Base-by-base conservation (phyloP, 2,797 vertebrate genomes). In the Microhierax caerulescens region DNA sequence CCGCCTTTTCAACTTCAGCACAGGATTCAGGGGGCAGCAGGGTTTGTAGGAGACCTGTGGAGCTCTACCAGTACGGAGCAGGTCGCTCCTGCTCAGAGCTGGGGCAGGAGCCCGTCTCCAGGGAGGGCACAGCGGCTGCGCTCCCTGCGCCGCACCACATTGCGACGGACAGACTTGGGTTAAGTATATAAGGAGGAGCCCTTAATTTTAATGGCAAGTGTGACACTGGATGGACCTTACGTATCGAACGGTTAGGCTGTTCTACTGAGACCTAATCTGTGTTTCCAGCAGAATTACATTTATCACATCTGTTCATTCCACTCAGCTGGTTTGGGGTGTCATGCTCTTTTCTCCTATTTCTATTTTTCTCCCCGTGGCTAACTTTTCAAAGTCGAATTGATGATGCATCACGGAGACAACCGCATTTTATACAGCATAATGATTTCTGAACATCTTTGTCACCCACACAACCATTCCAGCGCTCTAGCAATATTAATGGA, bases 111-210 rank as follows among this genome's bases (percentile, higher is more conserved):
- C 48, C 53, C 47, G 27, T 43, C 54, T 54, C 24, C 23, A 18
- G 28, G 20, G 32, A 56, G 10, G 13, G 34, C 34, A 28, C 8
- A 10, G 51, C 16, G 0, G 21, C 47, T 2, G 10, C 2, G 0
- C 17, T 54, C 36, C 51, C 68, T 13, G 28, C 3, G 9, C 23
- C 18, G 2, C 24, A 1, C 2, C 18, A 17, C 30, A 11, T 7
- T 2, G 13, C 9, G 2, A 37, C 37, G 34, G n/a, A 25, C 0
- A 43, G 24, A 4, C 53, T 21, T 1, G 1, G 32, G 36, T 21
- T 25, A 22, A 70, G 50, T 2, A 48, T 50, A 8, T 0, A 0
- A 21, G 19, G 39, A 54, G 24, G 15, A 81, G 37, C 11, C 27
- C 27, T 34, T 9, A 16, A 9, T 68, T 79, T 59, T 41, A 59